Evolutionary conservation across 2,888 invertebrate genomes (phyloP).

Genomic region (Drosophila tripunctata): DNA sequence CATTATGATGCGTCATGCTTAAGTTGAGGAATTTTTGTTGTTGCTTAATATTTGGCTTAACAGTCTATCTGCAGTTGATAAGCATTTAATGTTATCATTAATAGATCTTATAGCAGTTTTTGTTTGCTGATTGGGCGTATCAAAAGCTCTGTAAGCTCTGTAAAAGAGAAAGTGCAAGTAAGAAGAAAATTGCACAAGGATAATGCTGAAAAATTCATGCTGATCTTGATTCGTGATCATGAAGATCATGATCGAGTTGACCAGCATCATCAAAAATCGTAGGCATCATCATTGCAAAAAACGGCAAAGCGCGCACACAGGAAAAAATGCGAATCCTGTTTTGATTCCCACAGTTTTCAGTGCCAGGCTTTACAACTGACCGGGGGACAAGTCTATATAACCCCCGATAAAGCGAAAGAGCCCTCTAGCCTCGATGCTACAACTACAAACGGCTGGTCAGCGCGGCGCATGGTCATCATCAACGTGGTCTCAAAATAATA

Average conservation of each 20-base stretch:
- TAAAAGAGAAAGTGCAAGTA: conserved; percentile 26
- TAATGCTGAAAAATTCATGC: too few relatives aligned
- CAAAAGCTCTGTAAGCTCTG: conserved; percentile 2
- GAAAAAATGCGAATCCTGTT: conserved; percentile 81
- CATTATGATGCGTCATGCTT: conserved; percentile 10
- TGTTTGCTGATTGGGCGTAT: too few relatives aligned
- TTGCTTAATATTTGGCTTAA: conserved; percentile 14
- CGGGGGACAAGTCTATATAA: conserved; percentile 39
- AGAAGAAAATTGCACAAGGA: conserved; percentile 59
- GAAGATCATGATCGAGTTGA: conserved; percentile 58
- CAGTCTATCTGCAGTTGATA: conserved; percentile 19
- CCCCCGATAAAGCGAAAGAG: conserved; percentile 18
- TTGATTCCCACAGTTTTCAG: conserved; percentile 85
- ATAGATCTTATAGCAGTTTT: background rate
- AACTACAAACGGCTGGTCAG: conserved; percentile 60
- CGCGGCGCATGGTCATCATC: conserved; percentile 75
- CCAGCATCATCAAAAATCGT: conserved; percentile 66
- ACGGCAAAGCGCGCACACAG: too few relatives aligned
- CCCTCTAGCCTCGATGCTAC: conserved; percentile 31
- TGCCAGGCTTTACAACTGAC: conserved; percentile 60
- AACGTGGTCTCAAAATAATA: conserved; percentile 82
- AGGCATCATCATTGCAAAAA: conserved; percentile 50
- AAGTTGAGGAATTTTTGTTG: background rate
- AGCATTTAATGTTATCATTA: background rate
- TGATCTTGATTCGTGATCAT: too few relatives aligned